Conservation (phyloP, 2,113 vertebrate species). For the Tursiops truncatus region DNA sequence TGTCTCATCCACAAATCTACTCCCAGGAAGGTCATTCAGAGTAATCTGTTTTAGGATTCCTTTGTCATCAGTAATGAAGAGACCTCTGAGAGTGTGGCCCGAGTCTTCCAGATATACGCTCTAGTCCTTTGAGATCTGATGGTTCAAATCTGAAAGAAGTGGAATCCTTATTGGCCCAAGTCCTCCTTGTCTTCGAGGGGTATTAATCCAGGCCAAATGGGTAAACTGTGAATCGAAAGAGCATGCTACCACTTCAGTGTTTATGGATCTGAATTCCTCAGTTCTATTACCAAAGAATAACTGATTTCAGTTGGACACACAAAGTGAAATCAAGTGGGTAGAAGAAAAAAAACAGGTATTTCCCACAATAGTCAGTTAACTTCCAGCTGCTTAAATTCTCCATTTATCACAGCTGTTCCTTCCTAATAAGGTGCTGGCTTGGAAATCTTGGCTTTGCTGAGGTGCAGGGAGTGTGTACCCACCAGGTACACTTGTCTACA, state of each 20-base stretch:
- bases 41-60: conserved; percentile 95
- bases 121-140: conserved; percentile 97
- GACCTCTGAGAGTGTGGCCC: conserved; percentile 95
- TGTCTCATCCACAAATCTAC: conserved; percentile 96
- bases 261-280: conserved; percentile 94
- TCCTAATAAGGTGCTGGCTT: conserved; percentile 97
- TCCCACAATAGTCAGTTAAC: conserved; percentile 94
- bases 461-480: conserved; percentile 93
- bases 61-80: conserved; percentile 97
- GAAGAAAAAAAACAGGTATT: conserved; percentile 99
- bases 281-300: conserved; percentile 95
- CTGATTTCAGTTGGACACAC: conserved; percentile 97
- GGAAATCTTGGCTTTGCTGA: conserved; percentile 97
- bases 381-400: conserved; percentile 96
- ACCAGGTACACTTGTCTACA: conserved; percentile 94
- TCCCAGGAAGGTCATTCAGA: conserved; percentile 97
- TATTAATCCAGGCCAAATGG: conserved; percentile 98
- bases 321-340: conserved; percentile 97
- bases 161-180: conserved; percentile 95
- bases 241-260: conserved; percentile 95
- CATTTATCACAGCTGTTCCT: conserved; percentile 96
- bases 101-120: conserved; percentile 97
- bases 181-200: conserved; percentile 94
- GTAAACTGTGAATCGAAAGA: conserved; percentile 97
- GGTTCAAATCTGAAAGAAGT: conserved; percentile 95